Evolutionary conservation across 2,113 vertebrate species (phyloP).

Genomic region (Menura novaehollandiae): DNA sequence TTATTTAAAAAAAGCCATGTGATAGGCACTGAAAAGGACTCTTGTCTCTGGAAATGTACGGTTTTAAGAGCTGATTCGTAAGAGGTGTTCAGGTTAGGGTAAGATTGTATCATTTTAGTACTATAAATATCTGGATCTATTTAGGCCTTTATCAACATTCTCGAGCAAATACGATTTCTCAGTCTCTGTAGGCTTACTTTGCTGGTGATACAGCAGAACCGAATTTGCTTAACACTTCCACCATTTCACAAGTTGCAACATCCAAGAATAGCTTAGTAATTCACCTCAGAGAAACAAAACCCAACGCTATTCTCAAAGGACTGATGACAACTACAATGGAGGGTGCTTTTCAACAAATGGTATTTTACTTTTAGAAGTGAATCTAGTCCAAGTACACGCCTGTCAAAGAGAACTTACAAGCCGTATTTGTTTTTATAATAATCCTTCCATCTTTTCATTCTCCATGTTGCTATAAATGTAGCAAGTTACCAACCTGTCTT

Average conservation of each 20-base stretch:
- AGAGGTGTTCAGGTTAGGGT: not conserved
- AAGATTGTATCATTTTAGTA: not conserved
- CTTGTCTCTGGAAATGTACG: not conserved
- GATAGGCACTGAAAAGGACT: not conserved
- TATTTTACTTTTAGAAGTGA: not conserved
- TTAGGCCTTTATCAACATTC: not conserved
- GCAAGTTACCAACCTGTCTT: slow-evolving; percentile 82
- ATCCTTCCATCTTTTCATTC: not conserved
- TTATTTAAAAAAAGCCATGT: not conserved
- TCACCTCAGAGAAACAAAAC: not conserved
- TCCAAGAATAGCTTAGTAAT: not conserved
- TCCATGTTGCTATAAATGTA: not conserved
- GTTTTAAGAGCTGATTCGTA: not conserved
- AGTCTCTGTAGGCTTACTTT: not conserved
- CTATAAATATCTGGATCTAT: not conserved
- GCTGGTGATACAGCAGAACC: not conserved
- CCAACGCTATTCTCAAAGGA: not conserved
- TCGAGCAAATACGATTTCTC: not conserved
- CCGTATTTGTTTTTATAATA: not conserved
- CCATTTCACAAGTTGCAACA: not conserved
- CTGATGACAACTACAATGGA: not conserved
- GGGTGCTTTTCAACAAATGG: not conserved
- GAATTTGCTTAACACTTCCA: not conserved
- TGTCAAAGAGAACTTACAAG: not conserved
- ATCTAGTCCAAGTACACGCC: not conserved